Evolutionary conservation across 1,140 invertebrate genomes (phyloP), one percentile per base, ranked within the genome.

Genomic region (Drosophila ironensis): DNA sequence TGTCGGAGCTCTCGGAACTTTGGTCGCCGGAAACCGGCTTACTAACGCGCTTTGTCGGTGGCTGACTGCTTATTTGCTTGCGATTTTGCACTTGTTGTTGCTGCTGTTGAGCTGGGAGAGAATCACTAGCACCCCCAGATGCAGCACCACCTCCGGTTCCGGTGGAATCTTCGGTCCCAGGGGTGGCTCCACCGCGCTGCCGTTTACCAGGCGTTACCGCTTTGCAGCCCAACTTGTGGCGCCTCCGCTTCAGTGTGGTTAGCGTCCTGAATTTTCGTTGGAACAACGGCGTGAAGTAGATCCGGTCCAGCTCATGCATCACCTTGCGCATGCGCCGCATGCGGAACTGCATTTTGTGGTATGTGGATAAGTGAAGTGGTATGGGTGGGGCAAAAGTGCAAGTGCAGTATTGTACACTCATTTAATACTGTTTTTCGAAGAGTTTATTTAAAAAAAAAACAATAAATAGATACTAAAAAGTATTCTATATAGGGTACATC

Each of bases 241-340:
- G 73, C n/a, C 81, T 59, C 2, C 67, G 51, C 30, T 88, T 88
- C 4, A 74, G 19, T 8, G 61, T 52, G 7, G 71, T 59, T 5
- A 89, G 46, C 1, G 76, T 70, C 24, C 72, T 87, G 9, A 86
- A 89, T 40, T 89, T 89, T 8, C 73, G 71, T 40, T 89, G 78
- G 1, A 89, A 88, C 14, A 89, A 59, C 4, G 87, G 87, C 16
- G 80, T 80, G 7, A 89, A 89, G 50, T 89, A 89, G 35, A 89
- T 78, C 44, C 86, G 86, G 56, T 89, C 87, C 59, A 89, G 50
- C 22, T 81, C 87, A 25, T 69, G 87, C 87, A 89, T 89, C 6
- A 89, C 70, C 40, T 88, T 88, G 41, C 84, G 82, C 87, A 89
- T 88, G 33, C 87, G 78, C 3, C 67, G 71, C 28, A 87, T 57